These are phyloP conservation scores for Mugil cephalus DNA, from an alignment of 2,113 vertebrate genomes.

Conservation along the genomic window DNA sequence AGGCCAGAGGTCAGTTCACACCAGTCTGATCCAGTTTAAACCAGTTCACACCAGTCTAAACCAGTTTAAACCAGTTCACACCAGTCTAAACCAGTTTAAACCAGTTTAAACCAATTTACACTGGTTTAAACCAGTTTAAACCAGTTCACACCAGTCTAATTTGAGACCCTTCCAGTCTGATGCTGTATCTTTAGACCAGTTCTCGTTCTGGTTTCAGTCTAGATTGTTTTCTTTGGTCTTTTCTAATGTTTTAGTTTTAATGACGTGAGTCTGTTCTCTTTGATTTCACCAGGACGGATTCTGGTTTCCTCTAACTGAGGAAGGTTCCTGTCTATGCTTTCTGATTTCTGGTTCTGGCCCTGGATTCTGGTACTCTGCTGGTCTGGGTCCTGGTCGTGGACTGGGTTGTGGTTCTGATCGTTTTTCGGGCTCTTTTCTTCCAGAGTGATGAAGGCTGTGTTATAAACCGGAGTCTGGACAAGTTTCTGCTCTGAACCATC, in stretches of 20 bases:
- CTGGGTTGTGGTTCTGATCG: too few species aligned
- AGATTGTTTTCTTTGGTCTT: too few species aligned
- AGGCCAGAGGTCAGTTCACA: conserved; percentile 44
- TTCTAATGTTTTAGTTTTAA: not conserved
- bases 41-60: not conserved
- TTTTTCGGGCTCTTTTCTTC: too few species aligned
- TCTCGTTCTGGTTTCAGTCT: too few species aligned
- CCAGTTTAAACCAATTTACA: not conserved
- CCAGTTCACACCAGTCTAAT: not conserved
- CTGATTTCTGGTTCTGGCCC: conserved; percentile 6
- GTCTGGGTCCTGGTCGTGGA: too few species aligned
- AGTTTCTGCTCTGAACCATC: too few species aligned
- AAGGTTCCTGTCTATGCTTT: too few species aligned
- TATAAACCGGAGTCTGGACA: too few species aligned
- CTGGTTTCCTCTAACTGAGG: not conserved
- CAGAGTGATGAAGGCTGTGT: too few species aligned
- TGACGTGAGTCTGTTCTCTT: not conserved
- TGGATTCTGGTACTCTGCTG: accelerated
- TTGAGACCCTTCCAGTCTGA: too few species aligned
- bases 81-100: not conserved
- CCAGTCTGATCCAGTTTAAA: not conserved
- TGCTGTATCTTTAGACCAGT: not conserved
- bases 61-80: not conserved
- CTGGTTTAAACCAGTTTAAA: not conserved
- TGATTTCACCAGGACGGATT: not conserved